Evolutionary conservation across 2,888 invertebrate species (phyloP).

Genomic region (Amphipoea lucens): DNA sequence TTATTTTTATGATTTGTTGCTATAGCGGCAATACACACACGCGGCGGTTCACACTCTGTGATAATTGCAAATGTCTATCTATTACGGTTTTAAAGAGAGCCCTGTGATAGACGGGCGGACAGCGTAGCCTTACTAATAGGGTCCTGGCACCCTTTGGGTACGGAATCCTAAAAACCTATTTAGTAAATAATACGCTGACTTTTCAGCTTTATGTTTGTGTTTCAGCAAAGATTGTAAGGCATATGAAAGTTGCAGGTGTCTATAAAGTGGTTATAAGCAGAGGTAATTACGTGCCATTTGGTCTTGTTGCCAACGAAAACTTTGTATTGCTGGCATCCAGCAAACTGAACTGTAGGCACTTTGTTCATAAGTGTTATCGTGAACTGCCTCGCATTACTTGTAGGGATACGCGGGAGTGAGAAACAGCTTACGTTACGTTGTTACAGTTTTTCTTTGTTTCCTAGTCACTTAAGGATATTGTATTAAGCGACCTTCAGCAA

Average conservation of each 20-base stretch:
- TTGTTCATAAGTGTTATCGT: not conserved
- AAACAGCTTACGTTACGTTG: not conserved
- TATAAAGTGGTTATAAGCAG: no score
- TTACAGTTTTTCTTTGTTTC: slow-evolving; percentile 6
- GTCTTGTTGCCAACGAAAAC: not conserved
- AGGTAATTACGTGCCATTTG: not conserved
- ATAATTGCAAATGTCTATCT: no score
- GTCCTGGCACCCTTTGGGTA: not conserved
- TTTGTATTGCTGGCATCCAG: slow-evolving; percentile 7
- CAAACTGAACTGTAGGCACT: not conserved
- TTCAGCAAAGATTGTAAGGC: not conserved
- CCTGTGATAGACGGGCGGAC: not conserved
- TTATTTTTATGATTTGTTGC: not conserved
- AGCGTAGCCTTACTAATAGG: not conserved
- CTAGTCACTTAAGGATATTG: not conserved
- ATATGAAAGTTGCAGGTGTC: not conserved
- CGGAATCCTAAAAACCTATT: not conserved
- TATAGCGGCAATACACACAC: no score
- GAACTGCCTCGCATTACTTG: not conserved
- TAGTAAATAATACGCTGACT: not conserved
- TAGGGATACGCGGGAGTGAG: not conserved
- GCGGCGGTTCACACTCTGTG: no score
- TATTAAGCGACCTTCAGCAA: not conserved
- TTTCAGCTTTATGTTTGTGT: no score
- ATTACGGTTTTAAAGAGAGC: not conserved